phyloP scores from a whole-genome alignment of 2,797 vertebrate species.

The Tokudaia tokunoshimensis region DNA sequence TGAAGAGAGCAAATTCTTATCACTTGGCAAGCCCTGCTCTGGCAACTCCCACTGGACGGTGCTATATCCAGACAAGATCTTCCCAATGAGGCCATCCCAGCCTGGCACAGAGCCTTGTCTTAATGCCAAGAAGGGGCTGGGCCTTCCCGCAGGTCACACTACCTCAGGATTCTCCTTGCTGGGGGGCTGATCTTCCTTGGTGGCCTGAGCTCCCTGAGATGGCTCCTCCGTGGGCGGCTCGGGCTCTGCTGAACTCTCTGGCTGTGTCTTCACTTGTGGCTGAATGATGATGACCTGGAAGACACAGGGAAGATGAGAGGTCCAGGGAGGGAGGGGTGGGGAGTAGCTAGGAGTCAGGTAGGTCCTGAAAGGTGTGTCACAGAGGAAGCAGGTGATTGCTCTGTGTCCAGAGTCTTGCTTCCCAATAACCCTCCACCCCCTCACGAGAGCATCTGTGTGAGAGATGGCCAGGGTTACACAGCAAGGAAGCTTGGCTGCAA shows the following conservation, averaged over 20 bases:
- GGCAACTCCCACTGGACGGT: fast-evolving
- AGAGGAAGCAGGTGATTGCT: background rate
- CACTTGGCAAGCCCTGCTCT: fast-evolving
- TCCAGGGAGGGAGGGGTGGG: background rate
- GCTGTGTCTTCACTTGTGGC: slow-evolving; percentile 93
- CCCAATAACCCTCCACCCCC: background rate
- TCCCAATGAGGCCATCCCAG: fast-evolving
- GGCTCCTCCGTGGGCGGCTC: slow-evolving; percentile 90
- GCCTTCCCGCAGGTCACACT: background rate
- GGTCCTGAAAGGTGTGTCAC: background rate
- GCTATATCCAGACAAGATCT: fast-evolving
- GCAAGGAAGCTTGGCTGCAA: background rate
- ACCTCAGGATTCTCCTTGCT: slow-evolving; percentile 96
- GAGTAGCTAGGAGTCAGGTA: background rate
- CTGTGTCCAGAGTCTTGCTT: fast-evolving
- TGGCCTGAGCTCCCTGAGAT: slow-evolving; percentile 88
- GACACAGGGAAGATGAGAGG: fast-evolving
- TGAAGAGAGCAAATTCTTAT: fast-evolving
- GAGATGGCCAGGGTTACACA: fast-evolving
- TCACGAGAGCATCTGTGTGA: fast-evolving
- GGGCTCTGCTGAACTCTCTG: slow-evolving; percentile 88
- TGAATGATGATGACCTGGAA: slow-evolving; percentile 97
- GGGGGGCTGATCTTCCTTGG: slow-evolving; percentile 92
- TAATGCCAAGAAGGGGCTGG: background rate
- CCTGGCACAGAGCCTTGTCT: fast-evolving